phyloP scores from a whole-genome alignment of 2,888 invertebrate species.

The Meloe dianella region DNA sequence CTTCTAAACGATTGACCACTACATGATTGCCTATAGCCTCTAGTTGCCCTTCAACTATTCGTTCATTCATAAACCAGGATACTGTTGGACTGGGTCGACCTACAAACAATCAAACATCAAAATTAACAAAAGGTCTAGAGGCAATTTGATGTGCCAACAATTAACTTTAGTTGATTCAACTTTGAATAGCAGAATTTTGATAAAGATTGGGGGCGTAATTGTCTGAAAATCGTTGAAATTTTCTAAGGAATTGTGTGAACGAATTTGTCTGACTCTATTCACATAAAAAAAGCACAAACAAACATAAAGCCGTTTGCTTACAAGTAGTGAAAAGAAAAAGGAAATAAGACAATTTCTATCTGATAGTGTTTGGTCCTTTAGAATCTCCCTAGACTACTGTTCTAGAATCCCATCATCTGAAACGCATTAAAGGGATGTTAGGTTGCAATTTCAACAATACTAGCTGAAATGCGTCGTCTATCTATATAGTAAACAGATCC shows the following conservation, averaged over 20 bases:
- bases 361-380: conserved; percentile 36
- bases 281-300: conserved; percentile 24
- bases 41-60: conserved; percentile 73
- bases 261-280: conserved; percentile 25
- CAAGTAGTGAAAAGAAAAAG: conserved; percentile 23
- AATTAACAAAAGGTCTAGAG: background rate
- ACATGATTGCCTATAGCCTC: conserved; percentile 75
- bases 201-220: too few relatives aligned
- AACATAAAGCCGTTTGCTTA: conserved; percentile 23
- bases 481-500: conserved; percentile 33
- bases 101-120: conserved; percentile 53
- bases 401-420: conserved; percentile 47
- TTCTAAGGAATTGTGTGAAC: conserved; percentile 11
- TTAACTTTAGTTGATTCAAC: background rate
- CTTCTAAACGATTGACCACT: conserved; percentile 79
- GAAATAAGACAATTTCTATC: conserved; percentile 44
- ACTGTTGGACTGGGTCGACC: conserved; percentile 85
- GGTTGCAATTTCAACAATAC: conserved; percentile 42
- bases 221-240: too few relatives aligned
- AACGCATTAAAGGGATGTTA: conserved; percentile 47
- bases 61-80: conserved; percentile 80
- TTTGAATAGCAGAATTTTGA: too few relatives aligned
- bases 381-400: conserved; percentile 40
- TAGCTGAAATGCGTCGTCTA: conserved; percentile 32
- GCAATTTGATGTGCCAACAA: background rate